Base-by-base conservation (phyloP, 2,888 invertebrate genomes). In the Elgonia sp. region DNA sequence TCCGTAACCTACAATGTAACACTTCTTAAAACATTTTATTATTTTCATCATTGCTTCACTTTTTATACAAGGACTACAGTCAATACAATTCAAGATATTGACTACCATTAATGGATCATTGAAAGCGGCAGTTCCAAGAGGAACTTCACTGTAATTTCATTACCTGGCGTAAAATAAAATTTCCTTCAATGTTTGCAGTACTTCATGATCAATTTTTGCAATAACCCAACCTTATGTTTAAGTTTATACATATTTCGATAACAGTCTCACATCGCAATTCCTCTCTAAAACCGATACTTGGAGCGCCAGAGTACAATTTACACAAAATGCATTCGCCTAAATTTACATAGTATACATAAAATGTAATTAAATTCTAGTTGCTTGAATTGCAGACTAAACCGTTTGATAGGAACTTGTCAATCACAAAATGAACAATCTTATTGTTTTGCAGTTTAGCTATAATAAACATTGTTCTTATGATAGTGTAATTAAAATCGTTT, bases 291-390 rank as follows among this genome's bases (percentile, higher is more conserved):
- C 55, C 29, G 29, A 29, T 29, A 29, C 29, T 29, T 29, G 29
- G 29, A 29, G 29, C 29, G 5, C 3, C 5, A 5, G 5, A 65
- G 42, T 65, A 42, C 9, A 42, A 65, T 65, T 65, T 65, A 42
- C 65, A 42, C 7, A 42, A n/a, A 42, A 65, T 42, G 20, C 14
- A 42, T 18, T 65, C 42, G 18, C 18, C 37, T 20, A 1, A 37
- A 39, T 55, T 72, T 55, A 53, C 55, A 39, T 18, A 29, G 55
- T 16, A 39, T 72, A 46, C 55, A 72, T 72, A 72, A 72, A 72
- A 55, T 72, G 55, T 72, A 72, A 72, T 72, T 53, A 72, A 37
- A 72, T 72, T 72, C 39, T 21, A 50, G n/a, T 29, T 50, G 50
- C 69, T 21, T 72, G 18, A 55, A 29, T 37, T 39, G 39, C 72